phyloP scores from a whole-genome alignment of 2,888 invertebrate genomes.

The Drosophila mimica region DNA sequence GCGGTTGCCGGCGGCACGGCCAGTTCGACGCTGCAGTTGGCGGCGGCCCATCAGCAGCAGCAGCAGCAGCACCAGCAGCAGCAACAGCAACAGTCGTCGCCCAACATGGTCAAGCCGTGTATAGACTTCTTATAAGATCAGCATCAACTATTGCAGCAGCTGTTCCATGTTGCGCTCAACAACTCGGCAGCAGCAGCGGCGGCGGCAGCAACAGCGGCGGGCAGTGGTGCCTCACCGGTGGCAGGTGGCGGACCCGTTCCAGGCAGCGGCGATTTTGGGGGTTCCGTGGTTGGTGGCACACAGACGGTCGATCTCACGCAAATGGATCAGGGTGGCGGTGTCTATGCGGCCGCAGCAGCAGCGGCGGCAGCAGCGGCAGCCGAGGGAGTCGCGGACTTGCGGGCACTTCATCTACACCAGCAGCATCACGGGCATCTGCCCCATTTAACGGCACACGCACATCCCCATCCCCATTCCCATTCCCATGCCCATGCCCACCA shows the following conservation, averaged over 20 bases:
- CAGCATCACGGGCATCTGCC: conserved; percentile 40
- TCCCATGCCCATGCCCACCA: conserved; percentile 20
- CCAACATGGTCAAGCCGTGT: conserved; percentile 84
- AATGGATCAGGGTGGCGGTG: conserved; percentile 69
- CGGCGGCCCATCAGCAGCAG: conserved; percentile 72
- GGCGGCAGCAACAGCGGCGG: conserved; percentile 47
- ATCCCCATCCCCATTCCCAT: conserved; percentile 40
- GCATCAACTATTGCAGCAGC: conserved; percentile 85
- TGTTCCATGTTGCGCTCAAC: conserved; percentile 83
- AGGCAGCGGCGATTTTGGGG: conserved; percentile 16
- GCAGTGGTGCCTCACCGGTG: conserved; percentile 20
- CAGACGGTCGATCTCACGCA: conserved; percentile 82
- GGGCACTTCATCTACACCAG: conserved; percentile 52
- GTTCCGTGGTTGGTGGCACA: conserved; percentile 40
- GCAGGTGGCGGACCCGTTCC: conserved; percentile 8
- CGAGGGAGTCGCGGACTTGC: conserved; percentile 39
- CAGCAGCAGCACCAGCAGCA: conserved; percentile 64
- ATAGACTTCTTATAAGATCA: conserved; percentile 86
- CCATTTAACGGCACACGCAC: conserved; percentile 32
- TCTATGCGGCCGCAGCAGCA: conserved; percentile 41
- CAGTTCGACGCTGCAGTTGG: conserved; percentile 76
- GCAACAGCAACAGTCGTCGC: conserved; percentile 82
- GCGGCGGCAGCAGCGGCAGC: conserved; percentile 30
- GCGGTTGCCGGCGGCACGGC: conserved; percentile 74
- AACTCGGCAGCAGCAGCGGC: conserved; percentile 74